Conservation (phyloP, 2,888 invertebrate species). For the Harpalus rubripes region DNA sequence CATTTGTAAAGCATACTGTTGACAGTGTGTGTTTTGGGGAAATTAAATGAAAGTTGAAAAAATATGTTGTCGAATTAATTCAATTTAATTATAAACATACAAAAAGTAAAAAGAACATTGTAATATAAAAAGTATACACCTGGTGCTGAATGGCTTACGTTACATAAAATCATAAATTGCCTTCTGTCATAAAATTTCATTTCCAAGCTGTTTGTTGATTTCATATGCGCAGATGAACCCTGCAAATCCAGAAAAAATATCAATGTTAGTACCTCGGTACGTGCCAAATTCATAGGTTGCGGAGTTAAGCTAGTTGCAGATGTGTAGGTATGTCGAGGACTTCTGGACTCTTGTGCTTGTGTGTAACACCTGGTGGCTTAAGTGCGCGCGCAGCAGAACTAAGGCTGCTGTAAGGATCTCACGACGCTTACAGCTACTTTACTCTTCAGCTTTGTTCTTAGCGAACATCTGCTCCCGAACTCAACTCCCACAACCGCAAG, state of each 20-base stretch:
- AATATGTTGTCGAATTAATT: conserved; percentile 32
- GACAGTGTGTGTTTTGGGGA: not conserved
- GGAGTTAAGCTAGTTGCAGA: conserved; percentile 50
- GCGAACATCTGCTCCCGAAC: conserved; percentile 47
- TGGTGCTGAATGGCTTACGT: conserved; percentile 16
- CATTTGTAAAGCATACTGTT: not conserved
- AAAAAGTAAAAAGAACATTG: conserved; percentile 24
- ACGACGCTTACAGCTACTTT: conserved; percentile 42
- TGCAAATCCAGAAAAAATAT: conserved; percentile 6
- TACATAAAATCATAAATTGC: conserved; percentile 33
- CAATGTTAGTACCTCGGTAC: conserved; percentile 15
- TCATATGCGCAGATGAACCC: conserved; percentile 11
- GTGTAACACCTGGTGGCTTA: conserved; percentile 37
- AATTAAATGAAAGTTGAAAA: conserved; percentile 49
- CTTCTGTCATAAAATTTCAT: conserved; percentile 18
- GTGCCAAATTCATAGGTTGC: conserved; percentile 32
- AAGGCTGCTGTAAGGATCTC: conserved; percentile 43
- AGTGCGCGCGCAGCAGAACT: conserved; percentile 33
- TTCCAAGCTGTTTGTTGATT: conserved; percentile 41
- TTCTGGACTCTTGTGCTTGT: conserved; percentile 4
- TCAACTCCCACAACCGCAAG: conserved; percentile 13
- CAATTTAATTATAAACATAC: conserved; percentile 31
- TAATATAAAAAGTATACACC: conserved; percentile 39
- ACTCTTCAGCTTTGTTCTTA: conserved; percentile 52
- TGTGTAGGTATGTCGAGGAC: conserved; percentile 25